A percentile compares a stretch with the other conserved stretches of the same genome.
These are phyloP conservation scores for Mamestra configurata DNA, from an alignment of 1,140 invertebrate species.

Conservation along the genomic window DNA sequence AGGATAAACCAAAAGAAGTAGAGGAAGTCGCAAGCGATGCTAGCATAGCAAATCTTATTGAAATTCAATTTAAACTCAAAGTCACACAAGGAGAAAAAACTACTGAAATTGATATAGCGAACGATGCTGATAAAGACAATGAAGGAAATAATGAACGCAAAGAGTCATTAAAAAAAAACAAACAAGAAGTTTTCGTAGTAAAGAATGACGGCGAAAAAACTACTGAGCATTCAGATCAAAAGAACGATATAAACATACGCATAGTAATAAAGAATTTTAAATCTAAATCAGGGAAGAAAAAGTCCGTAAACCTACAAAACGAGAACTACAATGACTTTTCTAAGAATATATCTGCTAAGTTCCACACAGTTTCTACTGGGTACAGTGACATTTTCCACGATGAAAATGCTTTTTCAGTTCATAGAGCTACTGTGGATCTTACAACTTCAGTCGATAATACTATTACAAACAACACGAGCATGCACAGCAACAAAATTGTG, in stretches of 20 bases:
- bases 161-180: conserved; percentile 30
- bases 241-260: conserved; percentile 74
- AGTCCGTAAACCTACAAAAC: conserved; percentile 36
- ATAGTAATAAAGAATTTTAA: conserved; percentile 72
- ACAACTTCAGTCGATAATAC: conserved; percentile 53
- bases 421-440: conserved; percentile 65
- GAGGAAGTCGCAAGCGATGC: conserved; percentile 57
- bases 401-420: conserved; percentile 62
- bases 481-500: not conserved
- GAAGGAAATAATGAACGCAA: not conserved
- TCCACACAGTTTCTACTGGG: conserved; percentile 74
- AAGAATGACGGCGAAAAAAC: conserved; percentile 53
- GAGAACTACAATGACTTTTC: conserved; percentile 57
- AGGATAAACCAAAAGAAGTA: conserved; percentile 47
- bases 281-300: conserved; percentile 52
- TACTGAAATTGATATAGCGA: conserved; percentile 61
- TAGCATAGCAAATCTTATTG: conserved; percentile 69
- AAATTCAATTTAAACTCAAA: conserved; percentile 75
- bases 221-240: conserved; percentile 50
- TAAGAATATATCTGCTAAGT: conserved; percentile 72
- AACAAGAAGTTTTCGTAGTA: conserved; percentile 63
- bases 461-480: conserved; percentile 17
- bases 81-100: conserved; percentile 69
- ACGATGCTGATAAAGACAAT: conserved; percentile 50
- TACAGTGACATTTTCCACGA: conserved; percentile 63